These are phyloP conservation scores for Pungitius pungitius DNA, from an alignment of 2,113 vertebrate species.

Conservation along the genomic window DNA sequence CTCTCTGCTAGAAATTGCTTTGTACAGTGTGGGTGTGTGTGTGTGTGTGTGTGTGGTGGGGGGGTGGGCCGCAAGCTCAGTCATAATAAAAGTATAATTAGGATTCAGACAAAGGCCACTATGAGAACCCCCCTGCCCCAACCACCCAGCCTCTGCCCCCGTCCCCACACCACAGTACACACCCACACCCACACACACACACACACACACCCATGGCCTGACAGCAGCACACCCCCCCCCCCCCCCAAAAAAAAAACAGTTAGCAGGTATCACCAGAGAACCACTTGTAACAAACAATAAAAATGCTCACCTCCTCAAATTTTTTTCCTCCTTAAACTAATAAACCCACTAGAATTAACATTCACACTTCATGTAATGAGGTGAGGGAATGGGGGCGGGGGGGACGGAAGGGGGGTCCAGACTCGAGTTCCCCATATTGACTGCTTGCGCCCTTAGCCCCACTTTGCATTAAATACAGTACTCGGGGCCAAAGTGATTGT, in stretches of 20 bases:
- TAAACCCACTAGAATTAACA: conserved; percentile 87
- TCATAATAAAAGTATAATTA: conserved; percentile 85
- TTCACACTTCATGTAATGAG: conserved; percentile 86
- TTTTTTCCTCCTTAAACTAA: conserved; percentile 79
- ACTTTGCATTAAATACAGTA: conserved; percentile 86
- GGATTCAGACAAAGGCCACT: conserved; percentile 82
- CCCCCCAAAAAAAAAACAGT: conserved; percentile 43
- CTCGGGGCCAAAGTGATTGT: conserved; percentile 83
- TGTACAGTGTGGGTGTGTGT: conserved; percentile 76
- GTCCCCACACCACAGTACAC: conserved; percentile 5
- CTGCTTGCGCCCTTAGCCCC: conserved; percentile 82
- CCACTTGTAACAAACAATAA: conserved; percentile 82
- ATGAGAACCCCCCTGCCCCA: conserved; percentile 24
- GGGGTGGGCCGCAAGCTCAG: conserved; percentile 75
- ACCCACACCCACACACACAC: conserved; percentile 11
- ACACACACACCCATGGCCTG: conserved; percentile 4
- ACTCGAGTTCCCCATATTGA: conserved; percentile 83
- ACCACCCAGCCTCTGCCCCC: conserved; percentile 39
- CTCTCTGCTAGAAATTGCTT: conserved; percentile 82
- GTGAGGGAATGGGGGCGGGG: conserved; percentile 54
- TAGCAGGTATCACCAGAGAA: conserved; percentile 75
- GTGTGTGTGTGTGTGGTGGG: too few relatives aligned
- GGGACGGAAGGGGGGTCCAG: conserved; percentile 52
- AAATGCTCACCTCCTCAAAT: conserved; percentile 74
- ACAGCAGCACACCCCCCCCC: conserved; percentile 12